Percentiles rank a stretch among this genome's conserved stretches.
Conservation (phyloP, 2,113 vertebrate genomes). For the Maccullochella peelii region DNA sequence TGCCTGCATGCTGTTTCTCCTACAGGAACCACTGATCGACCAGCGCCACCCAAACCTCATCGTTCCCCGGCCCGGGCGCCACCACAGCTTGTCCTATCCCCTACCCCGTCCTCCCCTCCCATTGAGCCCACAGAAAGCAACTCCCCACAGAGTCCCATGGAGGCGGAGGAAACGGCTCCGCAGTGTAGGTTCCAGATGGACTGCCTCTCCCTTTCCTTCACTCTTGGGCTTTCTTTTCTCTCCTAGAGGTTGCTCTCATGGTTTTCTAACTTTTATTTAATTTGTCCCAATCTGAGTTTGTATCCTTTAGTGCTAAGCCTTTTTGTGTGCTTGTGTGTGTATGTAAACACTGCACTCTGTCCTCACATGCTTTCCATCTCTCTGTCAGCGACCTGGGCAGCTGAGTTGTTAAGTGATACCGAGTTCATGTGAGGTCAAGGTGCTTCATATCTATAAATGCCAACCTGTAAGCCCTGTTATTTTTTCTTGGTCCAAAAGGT, state of each 20-base stretch:
- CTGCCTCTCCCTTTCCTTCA: conserved; percentile 6
- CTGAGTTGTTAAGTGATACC: conserved; percentile 56
- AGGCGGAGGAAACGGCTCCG: conserved; percentile 55
- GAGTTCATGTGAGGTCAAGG: conserved; percentile 53
- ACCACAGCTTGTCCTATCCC: conserved; percentile 32
- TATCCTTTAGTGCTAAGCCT: conserved; percentile 1
- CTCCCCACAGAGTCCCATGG: conserved; percentile 27
- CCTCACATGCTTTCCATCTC: conserved; percentile 39
- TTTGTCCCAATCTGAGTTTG: conserved; percentile 10
- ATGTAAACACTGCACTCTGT: conserved; percentile 2
- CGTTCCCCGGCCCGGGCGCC: conserved; percentile 37
- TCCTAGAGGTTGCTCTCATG: conserved; percentile 40
- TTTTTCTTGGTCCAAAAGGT: conserved; percentile 47
- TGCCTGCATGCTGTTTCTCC: conserved; percentile 44
- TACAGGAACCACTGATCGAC: conserved; percentile 48
- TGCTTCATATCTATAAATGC: conserved; percentile 68
- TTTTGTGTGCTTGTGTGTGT: conserved; percentile 11
- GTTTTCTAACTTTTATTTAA: not conserved
- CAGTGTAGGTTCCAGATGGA: conserved; percentile 71
- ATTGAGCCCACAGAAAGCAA: conserved; percentile 45
- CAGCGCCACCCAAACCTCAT: conserved; percentile 64
- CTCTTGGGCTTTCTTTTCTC: conserved; percentile 24
- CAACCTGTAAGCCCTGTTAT: conserved; percentile 47
- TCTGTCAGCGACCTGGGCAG: conserved; percentile 22
- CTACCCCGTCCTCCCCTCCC: conserved; percentile 31